Evolutionary conservation across 2,797 vertebrate species (phyloP).

Genomic region (Sebastes nivosus): DNA sequence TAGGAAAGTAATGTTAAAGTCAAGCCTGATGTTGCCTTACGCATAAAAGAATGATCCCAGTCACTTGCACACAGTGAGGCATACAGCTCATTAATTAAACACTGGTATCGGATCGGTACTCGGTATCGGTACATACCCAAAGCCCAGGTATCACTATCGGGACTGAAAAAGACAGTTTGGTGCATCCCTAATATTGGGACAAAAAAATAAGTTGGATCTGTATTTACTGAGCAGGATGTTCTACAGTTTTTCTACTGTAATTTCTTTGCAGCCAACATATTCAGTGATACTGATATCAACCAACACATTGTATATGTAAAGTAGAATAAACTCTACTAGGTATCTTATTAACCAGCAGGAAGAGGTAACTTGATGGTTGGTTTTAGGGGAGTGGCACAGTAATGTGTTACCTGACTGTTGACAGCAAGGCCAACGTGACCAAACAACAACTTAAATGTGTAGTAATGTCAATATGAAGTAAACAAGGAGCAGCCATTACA

Average conservation of each 20-base stretch:
- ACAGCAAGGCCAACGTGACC: background rate
- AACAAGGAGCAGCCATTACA: background rate
- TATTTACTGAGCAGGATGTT: background rate
- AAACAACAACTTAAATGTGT: background rate
- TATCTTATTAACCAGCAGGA: background rate
- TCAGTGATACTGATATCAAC: background rate
- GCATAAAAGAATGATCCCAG: rapidly evolving
- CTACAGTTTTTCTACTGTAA: background rate
- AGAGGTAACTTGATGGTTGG: background rate
- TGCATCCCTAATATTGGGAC: too few relatives aligned
- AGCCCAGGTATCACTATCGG: too few relatives aligned
- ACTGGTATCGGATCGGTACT: too few relatives aligned
- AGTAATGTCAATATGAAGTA: background rate
- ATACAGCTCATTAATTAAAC: too few relatives aligned
- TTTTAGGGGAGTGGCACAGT: slow-evolving; percentile 38
- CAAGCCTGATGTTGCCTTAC: too few relatives aligned
- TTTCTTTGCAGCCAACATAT: background rate
- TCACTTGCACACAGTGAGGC: too few relatives aligned
- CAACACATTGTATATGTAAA: background rate
- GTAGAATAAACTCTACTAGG: background rate
- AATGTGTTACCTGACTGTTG: background rate
- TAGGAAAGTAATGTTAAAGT: too few relatives aligned
- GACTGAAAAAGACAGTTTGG: too few relatives aligned
- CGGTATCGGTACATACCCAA: too few relatives aligned
- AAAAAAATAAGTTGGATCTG: background rate